Evolutionary conservation across 1,140 invertebrate genomes (phyloP).

Genomic region (Homalodisca vitripennis): DNA sequence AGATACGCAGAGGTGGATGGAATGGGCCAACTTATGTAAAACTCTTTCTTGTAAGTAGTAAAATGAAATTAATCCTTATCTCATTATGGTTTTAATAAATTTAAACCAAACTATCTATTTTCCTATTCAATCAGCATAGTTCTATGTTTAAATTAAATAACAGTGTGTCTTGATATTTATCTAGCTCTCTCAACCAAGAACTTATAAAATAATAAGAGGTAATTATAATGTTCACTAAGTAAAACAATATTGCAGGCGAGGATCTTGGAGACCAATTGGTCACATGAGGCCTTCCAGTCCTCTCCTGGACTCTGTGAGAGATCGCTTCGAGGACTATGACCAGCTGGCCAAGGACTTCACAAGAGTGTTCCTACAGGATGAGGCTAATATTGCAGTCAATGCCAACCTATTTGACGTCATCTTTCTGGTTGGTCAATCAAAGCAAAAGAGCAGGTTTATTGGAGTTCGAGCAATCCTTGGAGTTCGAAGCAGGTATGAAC

Average conservation of each 20-base stretch:
- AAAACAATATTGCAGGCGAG: constrained; percentile 58
- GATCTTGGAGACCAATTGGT: constrained; percentile 92
- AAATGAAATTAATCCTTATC: too few relatives aligned
- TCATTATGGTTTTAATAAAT: too few relatives aligned
- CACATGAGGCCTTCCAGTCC: constrained; percentile 93
- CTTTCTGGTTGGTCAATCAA: constrained; percentile 87
- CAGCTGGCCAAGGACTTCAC: constrained; percentile 92
- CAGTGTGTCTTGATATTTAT: too few relatives aligned
- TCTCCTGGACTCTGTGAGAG: constrained; percentile 85
- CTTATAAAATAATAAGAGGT: too few relatives aligned
- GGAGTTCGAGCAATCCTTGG: constrained; percentile 89
- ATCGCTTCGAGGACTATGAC: constrained; percentile 92
- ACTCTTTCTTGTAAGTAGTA: too few relatives aligned
- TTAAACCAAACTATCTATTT: too few relatives aligned
- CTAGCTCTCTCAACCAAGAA: too few relatives aligned
- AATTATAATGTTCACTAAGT: too few relatives aligned
- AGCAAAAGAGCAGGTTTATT: constrained; percentile 78
- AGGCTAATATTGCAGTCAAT: constrained; percentile 67
- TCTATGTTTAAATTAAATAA: too few relatives aligned
- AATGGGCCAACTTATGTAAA: too few relatives aligned
- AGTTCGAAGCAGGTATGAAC: constrained; percentile 80
- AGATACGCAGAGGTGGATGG: too few relatives aligned
- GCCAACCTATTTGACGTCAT: constrained; percentile 86
- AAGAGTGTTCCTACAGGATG: constrained; percentile 79
- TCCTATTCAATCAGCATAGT: too few relatives aligned